Evolutionary conservation across 2,888 invertebrate species (phyloP).

Genomic region (Nomada ferruginata): DNA sequence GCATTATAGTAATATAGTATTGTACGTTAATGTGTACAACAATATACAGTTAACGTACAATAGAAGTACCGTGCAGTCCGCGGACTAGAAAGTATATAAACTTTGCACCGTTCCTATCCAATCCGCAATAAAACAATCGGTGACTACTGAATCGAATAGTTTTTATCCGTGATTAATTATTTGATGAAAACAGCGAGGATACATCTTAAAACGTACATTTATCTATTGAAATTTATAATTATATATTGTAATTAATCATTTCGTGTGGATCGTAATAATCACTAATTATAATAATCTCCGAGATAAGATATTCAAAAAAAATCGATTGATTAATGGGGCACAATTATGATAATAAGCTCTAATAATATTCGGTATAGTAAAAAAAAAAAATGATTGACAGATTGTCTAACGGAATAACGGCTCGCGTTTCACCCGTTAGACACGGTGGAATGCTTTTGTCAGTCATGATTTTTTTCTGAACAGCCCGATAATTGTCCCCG

Average conservation of each 20-base stretch:
- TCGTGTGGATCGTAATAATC: not conserved
- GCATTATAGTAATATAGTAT: too few species aligned
- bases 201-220: not conserved
- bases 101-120: not conserved
- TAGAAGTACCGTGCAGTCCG: too few species aligned
- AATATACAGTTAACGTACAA: not conserved
- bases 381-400: conserved; percentile 2
- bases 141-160: not conserved
- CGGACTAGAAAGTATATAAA: not conserved
- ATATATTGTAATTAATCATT: not conserved
- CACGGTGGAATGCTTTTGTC: conserved; percentile 8
- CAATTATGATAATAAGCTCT: conserved; percentile 2
- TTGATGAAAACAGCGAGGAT: not conserved
- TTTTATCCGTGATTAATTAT: not conserved
- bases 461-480: not conserved
- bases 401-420: not conserved
- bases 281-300: too few species aligned
- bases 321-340: not conserved
- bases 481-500: not conserved
- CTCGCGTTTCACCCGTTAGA: conserved; percentile 6
- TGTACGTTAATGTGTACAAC: too few species aligned
- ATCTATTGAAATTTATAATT: not conserved
- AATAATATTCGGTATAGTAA: not conserved
- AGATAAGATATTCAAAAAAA: not conserved
- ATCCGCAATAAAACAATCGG: not conserved